These are phyloP conservation scores for Daktulosphaira vitifoliae DNA, from an alignment of 1,140 invertebrate species.

Conservation along the genomic window DNA sequence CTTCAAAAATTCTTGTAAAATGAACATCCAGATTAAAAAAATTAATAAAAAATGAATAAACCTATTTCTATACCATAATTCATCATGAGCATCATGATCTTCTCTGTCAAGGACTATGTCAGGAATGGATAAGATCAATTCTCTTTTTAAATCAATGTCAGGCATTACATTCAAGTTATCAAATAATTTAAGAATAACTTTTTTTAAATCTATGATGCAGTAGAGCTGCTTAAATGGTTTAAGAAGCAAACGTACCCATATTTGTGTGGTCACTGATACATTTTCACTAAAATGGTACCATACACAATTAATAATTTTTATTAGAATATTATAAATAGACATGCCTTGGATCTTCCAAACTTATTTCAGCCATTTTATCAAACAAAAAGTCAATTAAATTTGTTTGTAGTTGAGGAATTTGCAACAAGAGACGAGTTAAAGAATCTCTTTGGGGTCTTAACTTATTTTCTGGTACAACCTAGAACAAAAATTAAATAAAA, in stretches of 20 bases:
- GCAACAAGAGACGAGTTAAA: constrained; percentile 36
- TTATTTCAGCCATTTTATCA: constrained; percentile 37
- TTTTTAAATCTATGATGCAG: constrained; percentile 20
- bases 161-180: constrained; percentile 33
- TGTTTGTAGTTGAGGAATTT: constrained; percentile 35
- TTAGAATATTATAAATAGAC: neutral
- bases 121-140: constrained; percentile 21
- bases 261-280: neutral
- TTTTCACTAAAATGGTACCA: neutral
- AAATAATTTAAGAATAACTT: constrained; percentile 34
- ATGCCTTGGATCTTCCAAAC: constrained; percentile 33
- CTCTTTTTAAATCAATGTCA: constrained; percentile 33
- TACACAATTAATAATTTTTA: neutral
- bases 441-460: constrained; percentile 33
- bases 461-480: constrained; percentile 9
- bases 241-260: constrained; percentile 36
- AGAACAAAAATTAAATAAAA: neutral
- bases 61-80: constrained; percentile 2
- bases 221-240: constrained; percentile 35
- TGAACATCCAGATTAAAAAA: neutral
- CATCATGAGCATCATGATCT: constrained; percentile 13
- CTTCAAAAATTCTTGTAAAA: neutral
- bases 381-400: constrained; percentile 35
- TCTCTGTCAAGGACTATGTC: constrained; percentile 23
- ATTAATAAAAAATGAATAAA: neutral